These are phyloP conservation scores for Corythornis madagascariensis DNA, from an alignment of 2,113 vertebrate species.

Conservation along the genomic window DNA sequence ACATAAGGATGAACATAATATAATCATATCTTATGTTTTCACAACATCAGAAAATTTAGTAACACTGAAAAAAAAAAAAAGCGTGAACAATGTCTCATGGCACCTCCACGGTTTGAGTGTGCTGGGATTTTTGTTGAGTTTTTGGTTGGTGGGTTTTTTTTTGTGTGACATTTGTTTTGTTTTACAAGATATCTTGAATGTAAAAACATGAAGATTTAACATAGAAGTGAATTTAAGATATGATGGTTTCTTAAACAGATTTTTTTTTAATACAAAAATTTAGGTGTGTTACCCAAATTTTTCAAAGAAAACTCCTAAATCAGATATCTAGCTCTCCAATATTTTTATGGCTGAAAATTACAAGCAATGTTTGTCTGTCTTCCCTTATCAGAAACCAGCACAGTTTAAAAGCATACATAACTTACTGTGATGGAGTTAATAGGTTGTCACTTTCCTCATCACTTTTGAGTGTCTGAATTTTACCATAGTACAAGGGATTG, in stretches of 20 bases:
- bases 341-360: not conserved
- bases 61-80: not conserved
- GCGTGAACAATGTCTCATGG: not conserved
- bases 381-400: not conserved
- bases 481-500: slow-evolving; percentile 95
- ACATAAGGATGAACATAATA: not conserved
- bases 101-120: not conserved
- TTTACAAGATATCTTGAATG: not conserved
- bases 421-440: slow-evolving; percentile 91
- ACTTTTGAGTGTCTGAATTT: slow-evolving; percentile 90
- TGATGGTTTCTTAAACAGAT: not conserved
- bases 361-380: not conserved
- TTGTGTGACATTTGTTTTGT: not conserved
- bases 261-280: not conserved
- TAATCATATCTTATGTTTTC: not conserved
- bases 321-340: not conserved
- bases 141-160: not conserved
- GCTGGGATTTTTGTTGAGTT: not conserved
- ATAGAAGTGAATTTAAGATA: not conserved
- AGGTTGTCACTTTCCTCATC: slow-evolving; percentile 85
- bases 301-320: not conserved
- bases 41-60: not conserved
- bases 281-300: not conserved
- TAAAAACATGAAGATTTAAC: not conserved
- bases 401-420: not conserved